Evolutionary conservation across 1,140 invertebrate species (phyloP).

Genomic region (Aphis craccivora): DNA sequence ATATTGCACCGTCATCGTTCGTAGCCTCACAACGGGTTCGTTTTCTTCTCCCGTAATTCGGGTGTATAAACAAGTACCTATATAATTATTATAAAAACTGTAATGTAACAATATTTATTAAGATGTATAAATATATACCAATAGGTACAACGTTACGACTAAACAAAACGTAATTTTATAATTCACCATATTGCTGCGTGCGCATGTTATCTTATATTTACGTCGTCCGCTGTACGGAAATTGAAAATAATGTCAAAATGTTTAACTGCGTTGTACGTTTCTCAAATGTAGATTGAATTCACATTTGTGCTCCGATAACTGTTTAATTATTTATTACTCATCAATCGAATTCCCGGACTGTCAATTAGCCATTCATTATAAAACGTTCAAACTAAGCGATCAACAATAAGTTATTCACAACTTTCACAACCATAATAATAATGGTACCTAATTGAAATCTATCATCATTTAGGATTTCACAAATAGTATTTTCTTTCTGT

Average conservation of each 20-base stretch:
- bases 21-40: not conserved
- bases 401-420: not conserved
- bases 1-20: too few relatives aligned
- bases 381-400: not conserved
- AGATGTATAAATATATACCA: not conserved
- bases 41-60: not conserved
- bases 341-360: not conserved
- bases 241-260: not conserved
- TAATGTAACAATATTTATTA: not conserved
- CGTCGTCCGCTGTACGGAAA: not conserved
- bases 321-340: not conserved
- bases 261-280: not conserved
- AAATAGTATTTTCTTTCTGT: not conserved
- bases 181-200: not conserved
- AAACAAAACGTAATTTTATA: not conserved
- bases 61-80: not conserved
- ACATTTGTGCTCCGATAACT: not conserved
- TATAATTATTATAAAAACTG: not conserved
- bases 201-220: not conserved
- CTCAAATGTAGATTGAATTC: not conserved
- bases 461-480: not conserved
- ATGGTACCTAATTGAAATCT: constrained; percentile 2
- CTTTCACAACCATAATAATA: not conserved
- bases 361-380: not conserved
- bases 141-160: not conserved